A percentile compares a stretch with the other conserved stretches of the same genome.
phyloP scores from a whole-genome alignment of 2,113 vertebrate species.

The Aviceda subcristata region DNA sequence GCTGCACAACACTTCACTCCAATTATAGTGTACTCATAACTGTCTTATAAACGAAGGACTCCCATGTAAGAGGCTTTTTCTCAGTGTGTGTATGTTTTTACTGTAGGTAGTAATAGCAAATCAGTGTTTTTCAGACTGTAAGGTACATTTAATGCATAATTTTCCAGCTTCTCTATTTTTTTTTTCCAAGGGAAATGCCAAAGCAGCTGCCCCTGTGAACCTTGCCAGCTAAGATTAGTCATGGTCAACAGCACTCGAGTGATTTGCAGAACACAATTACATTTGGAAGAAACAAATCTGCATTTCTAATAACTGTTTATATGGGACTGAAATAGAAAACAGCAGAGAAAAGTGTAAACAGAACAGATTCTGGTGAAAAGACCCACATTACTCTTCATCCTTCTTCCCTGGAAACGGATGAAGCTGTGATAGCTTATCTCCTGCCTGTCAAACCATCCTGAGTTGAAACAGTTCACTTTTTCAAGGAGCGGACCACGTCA shows the following conservation, averaged over 20 bases:
- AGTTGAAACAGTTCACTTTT: neutral
- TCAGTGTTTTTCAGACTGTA: neutral
- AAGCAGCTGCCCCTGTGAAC: neutral
- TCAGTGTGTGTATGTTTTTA: neutral
- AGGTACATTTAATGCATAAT: neutral
- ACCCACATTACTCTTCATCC: neutral
- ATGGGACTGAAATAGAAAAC: neutral
- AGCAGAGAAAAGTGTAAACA: neutral
- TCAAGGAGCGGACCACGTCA: neutral
- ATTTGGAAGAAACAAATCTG: constrained; percentile 37
- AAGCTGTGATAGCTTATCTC: neutral
- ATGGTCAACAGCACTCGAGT: neutral
- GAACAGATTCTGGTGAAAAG: neutral
- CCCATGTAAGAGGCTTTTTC: neutral
- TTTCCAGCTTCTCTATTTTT: neutral
- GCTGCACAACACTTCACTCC: neutral
- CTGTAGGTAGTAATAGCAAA: neutral
- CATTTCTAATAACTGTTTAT: constrained; percentile 40
- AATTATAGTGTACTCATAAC: neutral
- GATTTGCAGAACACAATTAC: constrained; percentile 1
- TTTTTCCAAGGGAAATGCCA: neutral
- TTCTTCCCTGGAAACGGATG: neutral
- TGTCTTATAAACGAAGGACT: neutral
- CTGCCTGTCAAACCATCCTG: neutral
- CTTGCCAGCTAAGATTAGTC: constrained; percentile 21